Base-by-base conservation (phyloP, 2,888 invertebrate genomes). In the Dolichopus griseipennis region DNA sequence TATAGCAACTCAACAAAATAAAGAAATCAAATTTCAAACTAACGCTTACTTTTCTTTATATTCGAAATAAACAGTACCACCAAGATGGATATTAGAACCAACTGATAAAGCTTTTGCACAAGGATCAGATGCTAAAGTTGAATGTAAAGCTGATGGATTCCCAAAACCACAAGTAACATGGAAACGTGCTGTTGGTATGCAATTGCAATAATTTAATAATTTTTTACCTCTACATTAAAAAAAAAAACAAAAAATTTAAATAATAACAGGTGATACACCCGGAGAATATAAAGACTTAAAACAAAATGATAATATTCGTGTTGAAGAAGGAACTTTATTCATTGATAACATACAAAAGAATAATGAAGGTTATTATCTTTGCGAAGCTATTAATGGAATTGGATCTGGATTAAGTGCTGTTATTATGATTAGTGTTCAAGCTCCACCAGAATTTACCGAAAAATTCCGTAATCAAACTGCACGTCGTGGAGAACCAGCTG, bases 91-190 rank as follows among this genome's bases (percentile, higher is more conserved):
- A 82, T 84, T 95, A 77, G 94, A 95, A 83, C 95, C 95, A 68
- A 93, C 93, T 78, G 95, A 95, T 81, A 93, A 94, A 84, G 94
- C 95, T 76, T 95, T 95, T 83, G 94, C 95, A 73, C 94, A 95
- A 84, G 94, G 95, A 74, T 93, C 93, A 74, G 93, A 94, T 82
- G 94, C 94, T 74, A 90, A 93, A 80, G 92, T 95, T 76, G 95
- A 95, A 86, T 95, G 95, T 83, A 95, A 95, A 85, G 93, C 95
- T 81, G 95, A 95, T 84, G 95, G 95, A 76, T 95, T 95, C 85
- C 95, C 95, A 71, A 93, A 92, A 85, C 95, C 95, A 73, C 90
- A 91, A 78, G 93, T 95, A 65, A 93, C 93, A 74, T 95, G 95
- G 95, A 95, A 95, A 84, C 90, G 92, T 87, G 95, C 95, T 79